Conservation (phyloP, 2,888 invertebrate species). For the Xestoiulus laeticollis region DNA sequence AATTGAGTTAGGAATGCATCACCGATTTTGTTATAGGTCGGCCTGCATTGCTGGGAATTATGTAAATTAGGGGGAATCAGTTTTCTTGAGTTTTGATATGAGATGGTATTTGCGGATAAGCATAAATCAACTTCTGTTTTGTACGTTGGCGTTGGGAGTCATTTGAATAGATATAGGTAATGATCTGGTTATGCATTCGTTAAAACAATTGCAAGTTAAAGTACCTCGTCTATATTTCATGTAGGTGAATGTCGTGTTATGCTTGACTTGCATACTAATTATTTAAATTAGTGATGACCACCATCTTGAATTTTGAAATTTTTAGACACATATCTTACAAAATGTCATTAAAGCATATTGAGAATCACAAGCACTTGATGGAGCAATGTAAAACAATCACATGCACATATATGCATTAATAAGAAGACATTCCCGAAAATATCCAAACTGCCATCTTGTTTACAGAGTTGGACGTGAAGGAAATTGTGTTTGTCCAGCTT, state of each 20-base stretch:
- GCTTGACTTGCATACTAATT: no score
- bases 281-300: no score
- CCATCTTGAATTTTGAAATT: no score
- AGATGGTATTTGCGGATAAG: background rate
- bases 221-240: no score
- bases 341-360: no score
- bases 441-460: background rate
- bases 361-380: no score
- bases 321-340: no score
- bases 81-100: background rate
- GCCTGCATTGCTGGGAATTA: background rate
- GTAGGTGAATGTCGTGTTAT: no score
- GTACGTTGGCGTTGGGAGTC: background rate
- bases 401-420: no score
- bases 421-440: background rate
- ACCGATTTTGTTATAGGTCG: background rate
- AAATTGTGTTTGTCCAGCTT: background rate
- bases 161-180: background rate
- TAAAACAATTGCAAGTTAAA: no score
- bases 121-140: background rate
- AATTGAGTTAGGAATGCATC: constrained; percentile 10
- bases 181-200: background rate
- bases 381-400: no score
- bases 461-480: background rate
- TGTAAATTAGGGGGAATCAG: background rate